Evolutionary conservation across 1,140 invertebrate genomes (phyloP).

Genomic region (Lepidotrigona ventralis): DNA sequence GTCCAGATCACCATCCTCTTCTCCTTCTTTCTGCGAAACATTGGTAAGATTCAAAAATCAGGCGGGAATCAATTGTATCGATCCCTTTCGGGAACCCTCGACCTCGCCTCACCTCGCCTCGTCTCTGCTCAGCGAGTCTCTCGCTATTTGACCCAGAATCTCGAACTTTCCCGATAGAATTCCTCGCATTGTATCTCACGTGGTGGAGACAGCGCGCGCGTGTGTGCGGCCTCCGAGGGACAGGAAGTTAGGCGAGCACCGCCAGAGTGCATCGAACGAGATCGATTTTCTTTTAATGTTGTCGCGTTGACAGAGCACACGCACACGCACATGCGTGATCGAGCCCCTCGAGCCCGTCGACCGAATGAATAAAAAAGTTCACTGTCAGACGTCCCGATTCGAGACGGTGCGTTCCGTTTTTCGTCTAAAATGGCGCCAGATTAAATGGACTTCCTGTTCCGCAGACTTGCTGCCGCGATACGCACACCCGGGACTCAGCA

Average conservation of each 20-base stretch:
- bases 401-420: conserved; percentile 4
- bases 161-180: conserved; percentile 58
- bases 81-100: no score
- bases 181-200: conserved; percentile 44
- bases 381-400: conserved; percentile 32
- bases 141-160: conserved; percentile 48
- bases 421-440: conserved; percentile 4
- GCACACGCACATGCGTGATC: background rate
- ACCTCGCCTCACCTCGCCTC: no score
- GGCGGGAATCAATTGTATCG: no score
- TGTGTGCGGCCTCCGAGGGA: background rate
- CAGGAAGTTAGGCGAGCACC: conserved; percentile 6
- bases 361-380: conserved; percentile 57
- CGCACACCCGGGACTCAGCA: background rate
- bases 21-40: no score
- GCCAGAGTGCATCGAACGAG: conserved; percentile 20
- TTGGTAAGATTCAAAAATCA: no score
- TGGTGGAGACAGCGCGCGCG: background rate
- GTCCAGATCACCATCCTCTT: no score
- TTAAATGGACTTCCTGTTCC: conserved; percentile 38
- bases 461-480: background rate
- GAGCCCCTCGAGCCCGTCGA: conserved; percentile 13
- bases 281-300: conserved; percentile 60
- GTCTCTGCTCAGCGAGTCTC: background rate
- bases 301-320: background rate